Evolutionary conservation across 2,888 invertebrate genomes (phyloP).

Genomic region (Xiphydria camelus): DNA sequence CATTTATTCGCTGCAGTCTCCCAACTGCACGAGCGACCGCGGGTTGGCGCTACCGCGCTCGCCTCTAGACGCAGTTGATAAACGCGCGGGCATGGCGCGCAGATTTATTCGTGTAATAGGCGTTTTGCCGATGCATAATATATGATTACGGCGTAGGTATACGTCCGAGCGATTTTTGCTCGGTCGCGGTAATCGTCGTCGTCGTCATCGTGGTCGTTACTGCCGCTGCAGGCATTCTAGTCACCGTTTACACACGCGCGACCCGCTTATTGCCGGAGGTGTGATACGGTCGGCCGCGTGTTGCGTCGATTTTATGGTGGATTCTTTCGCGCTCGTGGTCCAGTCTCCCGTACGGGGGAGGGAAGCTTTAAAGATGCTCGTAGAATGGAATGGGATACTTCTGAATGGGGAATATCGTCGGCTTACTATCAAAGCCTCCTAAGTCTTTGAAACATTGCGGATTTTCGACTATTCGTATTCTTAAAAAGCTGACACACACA

Average conservation of each 20-base stretch:
- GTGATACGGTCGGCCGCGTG: slow-evolving; percentile 1
- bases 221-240: not conserved
- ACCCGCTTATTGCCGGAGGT: slow-evolving; percentile 7
- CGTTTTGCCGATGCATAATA: slow-evolving; percentile 26
- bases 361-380: too few relatives aligned
- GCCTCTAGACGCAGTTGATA: slow-evolving; percentile 21
- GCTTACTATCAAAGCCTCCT: too few relatives aligned
- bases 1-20: slow-evolving; percentile 6
- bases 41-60: not conserved
- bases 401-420: too few relatives aligned
- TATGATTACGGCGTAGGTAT: slow-evolving; percentile 23
- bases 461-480: too few relatives aligned
- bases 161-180: slow-evolving; percentile 5
- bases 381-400: too few relatives aligned
- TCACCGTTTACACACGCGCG: slow-evolving; percentile 7
- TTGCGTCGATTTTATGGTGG: slow-evolving; percentile 3
- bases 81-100: slow-evolving; percentile 16
- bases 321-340: too few relatives aligned
- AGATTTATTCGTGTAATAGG: slow-evolving; percentile 36
- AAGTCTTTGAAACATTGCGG: too few relatives aligned
- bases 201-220: too few relatives aligned
- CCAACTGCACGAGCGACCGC: too few relatives aligned
- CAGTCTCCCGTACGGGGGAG: too few relatives aligned
- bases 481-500: too few relatives aligned
- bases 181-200: too few relatives aligned